phyloP scores from a whole-genome alignment of 2,113 vertebrate species.

The Dryoscopus gambensis region DNA sequence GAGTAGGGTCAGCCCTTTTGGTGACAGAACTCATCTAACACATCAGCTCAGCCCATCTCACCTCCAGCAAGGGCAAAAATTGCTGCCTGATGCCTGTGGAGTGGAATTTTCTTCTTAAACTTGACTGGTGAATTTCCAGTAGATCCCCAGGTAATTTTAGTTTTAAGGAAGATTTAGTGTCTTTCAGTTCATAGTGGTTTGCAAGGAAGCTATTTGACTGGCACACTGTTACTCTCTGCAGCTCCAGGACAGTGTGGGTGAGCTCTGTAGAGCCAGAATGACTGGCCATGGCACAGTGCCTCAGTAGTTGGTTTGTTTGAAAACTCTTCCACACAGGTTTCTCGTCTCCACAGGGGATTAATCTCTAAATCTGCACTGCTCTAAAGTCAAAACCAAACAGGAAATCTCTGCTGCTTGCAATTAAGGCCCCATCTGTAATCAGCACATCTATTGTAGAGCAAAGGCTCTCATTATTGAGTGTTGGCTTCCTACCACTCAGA shows the following conservation, averaged over 20 bases:
- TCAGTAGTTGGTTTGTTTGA: not conserved
- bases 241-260: not conserved
- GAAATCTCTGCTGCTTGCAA: not conserved
- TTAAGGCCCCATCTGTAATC: not conserved
- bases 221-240: not conserved
- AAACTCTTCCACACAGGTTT: not conserved
- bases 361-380: not conserved
- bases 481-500: not conserved
- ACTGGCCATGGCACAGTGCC: fast-evolving
- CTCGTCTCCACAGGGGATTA: not conserved
- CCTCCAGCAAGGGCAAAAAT: not conserved
- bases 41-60: not conserved
- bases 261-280: not conserved
- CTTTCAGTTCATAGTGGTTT: not conserved
- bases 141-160: not conserved
- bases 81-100: not conserved
- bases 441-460: not conserved
- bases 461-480: not conserved
- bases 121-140: not conserved
- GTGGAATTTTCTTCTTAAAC: not conserved
- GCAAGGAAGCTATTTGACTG: not conserved
- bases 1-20: not conserved
- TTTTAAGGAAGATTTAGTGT: not conserved
- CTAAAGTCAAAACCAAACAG: not conserved
- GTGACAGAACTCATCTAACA: not conserved